Conservation (phyloP, 2,797 vertebrate genomes). For the Danio aesculapii region DNA sequence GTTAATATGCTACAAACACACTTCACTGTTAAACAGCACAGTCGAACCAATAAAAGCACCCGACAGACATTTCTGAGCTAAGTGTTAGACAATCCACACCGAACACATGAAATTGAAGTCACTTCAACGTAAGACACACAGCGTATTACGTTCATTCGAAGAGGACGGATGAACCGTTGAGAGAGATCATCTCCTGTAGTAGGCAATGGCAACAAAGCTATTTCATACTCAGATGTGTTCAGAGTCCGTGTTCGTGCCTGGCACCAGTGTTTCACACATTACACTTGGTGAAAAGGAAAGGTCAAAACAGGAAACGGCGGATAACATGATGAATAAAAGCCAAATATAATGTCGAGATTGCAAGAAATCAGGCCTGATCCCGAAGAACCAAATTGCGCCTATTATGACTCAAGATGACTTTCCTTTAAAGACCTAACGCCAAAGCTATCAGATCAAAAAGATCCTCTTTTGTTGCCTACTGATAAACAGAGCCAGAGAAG, state of each 20-base stretch:
- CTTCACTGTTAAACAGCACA: constrained; percentile 33
- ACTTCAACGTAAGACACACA: constrained; percentile 42
- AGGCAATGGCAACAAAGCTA: constrained; percentile 20
- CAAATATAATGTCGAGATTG: not conserved
- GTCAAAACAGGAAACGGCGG: constrained; percentile 10
- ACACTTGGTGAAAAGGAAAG: constrained; percentile 21
- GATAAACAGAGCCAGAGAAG: constrained; percentile 20
- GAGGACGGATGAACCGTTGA: constrained; percentile 17
- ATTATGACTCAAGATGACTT: not conserved
- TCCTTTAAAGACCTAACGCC: not conserved
- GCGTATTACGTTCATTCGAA: constrained; percentile 25
- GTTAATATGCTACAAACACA: constrained; percentile 35
- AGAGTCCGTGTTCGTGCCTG: constrained; percentile 21
- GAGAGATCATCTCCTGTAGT: constrained; percentile 20
- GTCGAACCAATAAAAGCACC: constrained; percentile 47
- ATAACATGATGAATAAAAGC: constrained; percentile 5
- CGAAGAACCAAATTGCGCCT: not conserved
- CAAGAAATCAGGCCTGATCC: constrained; percentile 1
- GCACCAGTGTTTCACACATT: constrained; percentile 34
- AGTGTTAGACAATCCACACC: constrained; percentile 28
- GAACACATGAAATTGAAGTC: constrained; percentile 29
- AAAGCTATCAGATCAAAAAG: constrained; percentile 7
- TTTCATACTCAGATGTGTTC: constrained; percentile 22
- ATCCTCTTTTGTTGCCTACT: constrained; percentile 30
- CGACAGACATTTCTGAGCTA: constrained; percentile 31